phyloP scores from a whole-genome alignment of 64 coral and sea anemone genomes.

The Acropora tenuis region DNA sequence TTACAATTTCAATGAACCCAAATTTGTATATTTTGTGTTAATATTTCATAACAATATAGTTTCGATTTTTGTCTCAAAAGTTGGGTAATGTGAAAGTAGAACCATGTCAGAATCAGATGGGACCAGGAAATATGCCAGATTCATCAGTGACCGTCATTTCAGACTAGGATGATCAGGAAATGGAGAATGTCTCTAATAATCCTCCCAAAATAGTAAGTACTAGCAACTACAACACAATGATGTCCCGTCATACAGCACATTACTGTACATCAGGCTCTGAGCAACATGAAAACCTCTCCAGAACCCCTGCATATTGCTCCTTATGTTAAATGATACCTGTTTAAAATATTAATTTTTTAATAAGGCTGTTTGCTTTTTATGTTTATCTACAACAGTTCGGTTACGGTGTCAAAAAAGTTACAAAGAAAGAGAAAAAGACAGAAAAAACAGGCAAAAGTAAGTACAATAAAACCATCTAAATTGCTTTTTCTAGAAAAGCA shows the following conservation, averaged over 20 bases:
- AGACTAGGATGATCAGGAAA: conserved; percentile 40
- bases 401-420: conserved; percentile 18
- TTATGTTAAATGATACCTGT: conserved; percentile 18
- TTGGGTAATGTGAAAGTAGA: conserved; percentile 26
- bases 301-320: conserved; percentile 21
- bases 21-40: conserved; percentile 11
- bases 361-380: conserved; percentile 23
- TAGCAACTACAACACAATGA: conserved; percentile 20
- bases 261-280: conserved; percentile 25
- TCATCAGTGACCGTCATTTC: conserved; percentile 37
- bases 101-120: conserved; percentile 9
- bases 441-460: not conserved
- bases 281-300: conserved; percentile 23
- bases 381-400: conserved; percentile 23
- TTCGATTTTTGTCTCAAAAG: conserved; percentile 6
- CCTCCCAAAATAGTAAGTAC: conserved; percentile 33
- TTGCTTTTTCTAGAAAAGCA: conserved; percentile 24
- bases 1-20: conserved; percentile 16
- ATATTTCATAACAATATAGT: conserved; percentile 14
- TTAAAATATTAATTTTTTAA: conserved; percentile 20
- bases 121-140: conserved; percentile 35
- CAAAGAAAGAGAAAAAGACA: not conserved
- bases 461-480: conserved; percentile 18
- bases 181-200: conserved; percentile 19
- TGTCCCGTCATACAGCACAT: conserved; percentile 18